Base-by-base conservation (phyloP, 2,888 invertebrate species). In the Amphimallon solstitiale region DNA sequence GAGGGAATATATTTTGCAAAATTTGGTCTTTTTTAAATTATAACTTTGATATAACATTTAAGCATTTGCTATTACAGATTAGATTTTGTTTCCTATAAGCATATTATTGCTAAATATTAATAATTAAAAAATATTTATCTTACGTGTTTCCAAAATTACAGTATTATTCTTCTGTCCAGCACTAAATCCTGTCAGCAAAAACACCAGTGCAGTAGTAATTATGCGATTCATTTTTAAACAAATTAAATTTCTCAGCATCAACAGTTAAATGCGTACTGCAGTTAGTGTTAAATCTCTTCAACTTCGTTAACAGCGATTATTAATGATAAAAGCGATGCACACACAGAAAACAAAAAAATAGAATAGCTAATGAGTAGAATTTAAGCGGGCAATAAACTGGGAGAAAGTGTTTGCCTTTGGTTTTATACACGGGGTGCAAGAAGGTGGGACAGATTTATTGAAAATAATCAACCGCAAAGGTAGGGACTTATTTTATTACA, bases 331-430 rank as follows among this genome's bases (percentile, higher is more conserved):
- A 14, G 45, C 15, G 15, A 3, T 45, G 12, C 15, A 19, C 12
- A 12, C 37, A 45, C 17, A 14, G 15, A n/a, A 19, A 23, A 12
- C 6, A 29, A 49, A n/a, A 49, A 49, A 23, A 21, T 14, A 54
- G 37, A 56, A 21, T 37, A 40, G 40, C 56, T 48, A 48, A 19
- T 5, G 48, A 37, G 48, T 2, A 21, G n/a, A 49, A 49, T 23
- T 49, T 49, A 21, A 49, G 19, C 63, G 49, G 63, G 52, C 45
- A 54, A 66, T 66, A 59, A 45, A 61, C 54, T 46, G 61, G 67
- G 70, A 68, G 70, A 71, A 70, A 69, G 70, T 62, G 40, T 45
- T 37, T 56, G 52, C 67, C 62, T 68, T 70, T 66, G 66, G 69
- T 70, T 71, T 70, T 71, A 71, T 71, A 71, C 29, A 29, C 63